Evolutionary conservation across 92 coral and sea anemone species (phyloP).

Genomic region (Isaurus tuberculatus): DNA sequence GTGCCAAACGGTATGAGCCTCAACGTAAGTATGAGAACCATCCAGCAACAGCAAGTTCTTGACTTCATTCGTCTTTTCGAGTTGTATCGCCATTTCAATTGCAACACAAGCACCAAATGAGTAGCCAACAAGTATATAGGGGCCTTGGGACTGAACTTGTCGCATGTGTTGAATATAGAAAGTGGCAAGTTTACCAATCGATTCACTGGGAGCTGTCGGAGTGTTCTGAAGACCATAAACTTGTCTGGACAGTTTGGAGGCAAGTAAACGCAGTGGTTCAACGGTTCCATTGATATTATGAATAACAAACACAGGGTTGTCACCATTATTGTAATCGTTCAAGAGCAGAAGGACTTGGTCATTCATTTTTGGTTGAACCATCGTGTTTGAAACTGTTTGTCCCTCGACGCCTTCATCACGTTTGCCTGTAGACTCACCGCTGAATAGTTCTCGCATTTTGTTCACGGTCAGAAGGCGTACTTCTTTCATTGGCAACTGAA

Average conservation of each 20-base stretch:
- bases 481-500: constrained; percentile 82
- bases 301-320: constrained; percentile 72
- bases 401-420: constrained; percentile 35
- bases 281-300: constrained; percentile 86
- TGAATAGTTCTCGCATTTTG: constrained; percentile 73
- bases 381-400: neutral
- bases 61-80: constrained; percentile 80
- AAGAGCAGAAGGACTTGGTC: constrained; percentile 58
- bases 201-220: constrained; percentile 65
- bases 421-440: constrained; percentile 44
- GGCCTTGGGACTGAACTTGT: constrained; percentile 72
- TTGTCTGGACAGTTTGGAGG: constrained; percentile 67
- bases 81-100: constrained; percentile 84
- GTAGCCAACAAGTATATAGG: constrained; percentile 77
- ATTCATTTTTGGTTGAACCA: constrained; percentile 42
- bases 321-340: constrained; percentile 70
- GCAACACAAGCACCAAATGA: constrained; percentile 88
- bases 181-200: constrained; percentile 63
- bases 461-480: constrained; percentile 80
- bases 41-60: constrained; percentile 77
- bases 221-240: constrained; percentile 82
- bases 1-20: constrained; percentile 79
- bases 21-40: constrained; percentile 83
- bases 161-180: constrained; percentile 71
- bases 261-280: constrained; percentile 71